Evolutionary conservation across 2,888 invertebrate genomes (phyloP).

Genomic region (Ariolimax columbianus): DNA sequence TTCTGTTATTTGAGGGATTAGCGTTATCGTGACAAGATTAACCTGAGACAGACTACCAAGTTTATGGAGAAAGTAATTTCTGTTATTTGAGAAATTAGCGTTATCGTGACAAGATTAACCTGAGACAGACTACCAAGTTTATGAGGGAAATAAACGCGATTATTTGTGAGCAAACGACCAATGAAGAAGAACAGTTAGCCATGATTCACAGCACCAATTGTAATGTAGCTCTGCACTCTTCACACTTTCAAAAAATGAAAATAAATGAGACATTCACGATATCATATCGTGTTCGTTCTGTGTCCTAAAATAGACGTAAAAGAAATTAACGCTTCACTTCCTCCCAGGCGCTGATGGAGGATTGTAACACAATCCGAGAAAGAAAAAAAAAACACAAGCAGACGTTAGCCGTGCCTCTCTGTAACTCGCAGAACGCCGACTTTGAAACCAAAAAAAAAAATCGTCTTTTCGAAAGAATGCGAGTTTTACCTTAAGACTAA

Average conservation of each 20-base stretch:
- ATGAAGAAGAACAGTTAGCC: too few relatives aligned
- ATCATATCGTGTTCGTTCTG: background rate
- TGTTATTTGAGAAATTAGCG: too few relatives aligned
- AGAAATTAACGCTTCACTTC: background rate
- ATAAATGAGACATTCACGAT: background rate
- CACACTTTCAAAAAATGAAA: background rate
- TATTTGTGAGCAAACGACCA: too few relatives aligned
- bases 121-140: too few relatives aligned
- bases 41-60: too few relatives aligned
- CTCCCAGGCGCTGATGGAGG: background rate
- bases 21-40: too few relatives aligned
- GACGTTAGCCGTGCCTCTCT: background rate
- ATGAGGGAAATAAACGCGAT: too few relatives aligned
- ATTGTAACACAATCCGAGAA: background rate
- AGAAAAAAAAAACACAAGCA: background rate
- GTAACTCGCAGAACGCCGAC: background rate
- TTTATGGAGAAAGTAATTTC: too few relatives aligned
- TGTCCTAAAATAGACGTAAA: background rate
- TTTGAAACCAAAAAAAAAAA: background rate
- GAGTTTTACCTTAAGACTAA: too few relatives aligned
- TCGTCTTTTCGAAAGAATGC: too few relatives aligned
- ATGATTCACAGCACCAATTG: background rate
- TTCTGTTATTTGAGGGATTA: too few relatives aligned
- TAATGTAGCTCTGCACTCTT: background rate
- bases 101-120: too few relatives aligned